Base-by-base conservation (phyloP, 2,797 vertebrate species). In the Eospalax fontanierii region DNA sequence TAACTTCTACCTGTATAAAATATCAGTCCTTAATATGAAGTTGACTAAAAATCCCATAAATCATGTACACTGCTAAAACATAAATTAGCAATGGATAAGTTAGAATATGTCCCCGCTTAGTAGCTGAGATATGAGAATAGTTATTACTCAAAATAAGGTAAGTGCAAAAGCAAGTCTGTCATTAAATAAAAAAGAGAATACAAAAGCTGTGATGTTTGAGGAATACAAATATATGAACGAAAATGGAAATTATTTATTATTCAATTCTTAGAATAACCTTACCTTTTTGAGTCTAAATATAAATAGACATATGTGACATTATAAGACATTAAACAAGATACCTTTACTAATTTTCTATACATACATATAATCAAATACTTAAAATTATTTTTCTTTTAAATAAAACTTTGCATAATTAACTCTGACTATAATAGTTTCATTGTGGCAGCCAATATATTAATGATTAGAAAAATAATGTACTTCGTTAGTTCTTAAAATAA, bases 121-220 rank as follows among this genome's bases (percentile, higher is more conserved):
- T 57, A 63, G 50, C 54, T 90, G 14, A 35, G 4, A 4, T n/a
- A 21, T 59, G 14, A 21, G 4, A 38, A 30, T 54, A 28, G 68
- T 84, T 90, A n/a, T 92, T 79, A 43, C 43, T 68, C 50, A 94
- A 86, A 4, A 78, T 61, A 50, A 93, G 19, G 2, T 59, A 78
- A 40, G 19, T 35, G 18, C 2, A 86, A 71, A 75, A 2, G 1
- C 15, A 74, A 46, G 19, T 12, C 26, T 33, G 18, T 15, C n/a
- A 63, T 43, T 79, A 3, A 2, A 28, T 82, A 22, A 26, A 95
- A 84, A 40, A 10, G 82, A 3, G 12, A 24, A 6, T 35, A 43
- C 35, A 26, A 18, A 76, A 63, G 30, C 28, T 50, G 18, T 12
- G 0, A 35, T 46, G 1, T 15, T 80, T 84, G 14, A 87, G n/a